A percentile compares a stretch with the other conserved stretches of the same genome.
Evolutionary conservation across 2,888 invertebrate genomes (phyloP).

Genomic region (Endotricha flammealis): DNA sequence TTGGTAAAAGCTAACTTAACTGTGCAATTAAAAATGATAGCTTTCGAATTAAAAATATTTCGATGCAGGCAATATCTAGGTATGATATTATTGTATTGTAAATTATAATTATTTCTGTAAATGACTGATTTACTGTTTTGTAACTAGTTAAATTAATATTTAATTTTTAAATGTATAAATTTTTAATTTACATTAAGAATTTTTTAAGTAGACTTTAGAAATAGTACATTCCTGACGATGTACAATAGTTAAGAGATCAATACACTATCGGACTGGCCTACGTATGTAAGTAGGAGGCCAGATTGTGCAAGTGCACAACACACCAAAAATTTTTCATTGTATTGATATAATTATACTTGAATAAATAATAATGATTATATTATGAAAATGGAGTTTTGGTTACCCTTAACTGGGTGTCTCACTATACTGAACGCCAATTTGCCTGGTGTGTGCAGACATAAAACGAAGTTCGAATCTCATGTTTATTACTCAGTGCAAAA

Average conservation of each 20-base stretch:
- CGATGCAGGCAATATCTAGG: background rate
- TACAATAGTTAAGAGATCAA: conserved; percentile 56
- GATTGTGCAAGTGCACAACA: conserved; percentile 56
- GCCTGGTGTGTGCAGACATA: too few relatives aligned
- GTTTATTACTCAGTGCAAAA: too few relatives aligned
- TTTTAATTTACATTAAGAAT: conserved; percentile 34
- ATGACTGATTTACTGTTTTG: conserved; percentile 66
- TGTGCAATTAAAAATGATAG: background rate
- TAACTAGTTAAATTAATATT: conserved; percentile 58
- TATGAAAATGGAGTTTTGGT: conserved; percentile 37
- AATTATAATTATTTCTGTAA: conserved; percentile 49
- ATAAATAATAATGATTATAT: conserved; percentile 66
- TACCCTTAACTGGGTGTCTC: too few relatives aligned
- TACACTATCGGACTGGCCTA: conserved; percentile 39
- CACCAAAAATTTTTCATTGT: conserved; percentile 71
- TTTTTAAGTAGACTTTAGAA: conserved; percentile 52
- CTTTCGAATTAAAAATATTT: background rate
- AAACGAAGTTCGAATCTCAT: too few relatives aligned
- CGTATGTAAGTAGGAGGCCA: conserved; percentile 33
- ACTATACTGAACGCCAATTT: too few relatives aligned
- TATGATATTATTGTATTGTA: conserved; percentile 7
- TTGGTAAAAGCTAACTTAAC: too few relatives aligned
- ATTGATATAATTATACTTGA: conserved; percentile 68
- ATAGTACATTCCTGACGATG: conserved; percentile 72
- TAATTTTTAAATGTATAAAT: conserved; percentile 45